Evolutionary conservation across 2,888 invertebrate genomes (phyloP).

Genomic region (Drosophila longiperda): DNA sequence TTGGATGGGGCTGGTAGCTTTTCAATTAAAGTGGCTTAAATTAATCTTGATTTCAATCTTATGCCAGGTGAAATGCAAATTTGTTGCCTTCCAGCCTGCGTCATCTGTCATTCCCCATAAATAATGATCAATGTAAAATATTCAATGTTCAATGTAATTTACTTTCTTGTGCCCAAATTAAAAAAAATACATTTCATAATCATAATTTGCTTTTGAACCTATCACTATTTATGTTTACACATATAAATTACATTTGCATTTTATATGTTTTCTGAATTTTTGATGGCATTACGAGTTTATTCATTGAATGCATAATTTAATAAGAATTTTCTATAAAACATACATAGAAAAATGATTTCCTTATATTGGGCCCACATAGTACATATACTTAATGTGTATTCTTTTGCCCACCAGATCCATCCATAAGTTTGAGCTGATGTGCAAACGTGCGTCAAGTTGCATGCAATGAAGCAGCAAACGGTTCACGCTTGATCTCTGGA

Average conservation of each 20-base stretch:
- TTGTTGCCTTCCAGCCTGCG: conserved; percentile 20
- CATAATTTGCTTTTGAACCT: conserved; percentile 37
- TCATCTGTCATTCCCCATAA: conserved; percentile 51
- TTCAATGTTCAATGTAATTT: conserved; percentile 44
- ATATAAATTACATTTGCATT: conserved; percentile 31
- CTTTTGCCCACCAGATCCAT: conserved; percentile 26
- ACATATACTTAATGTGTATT: conserved; percentile 49
- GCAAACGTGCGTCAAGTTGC: conserved; percentile 73
- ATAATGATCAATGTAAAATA: conserved; percentile 42
- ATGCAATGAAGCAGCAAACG: conserved; percentile 63
- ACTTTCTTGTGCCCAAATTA: not conserved
- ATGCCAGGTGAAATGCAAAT: conserved; percentile 65
- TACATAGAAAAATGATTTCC: conserved; percentile 38
- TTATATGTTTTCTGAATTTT: conserved; percentile 33
- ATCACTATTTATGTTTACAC: conserved; percentile 56
- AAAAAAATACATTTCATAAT: conserved; percentile 37
- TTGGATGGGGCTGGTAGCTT: conserved; percentile 26
- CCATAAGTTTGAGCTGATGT: conserved; percentile 47
- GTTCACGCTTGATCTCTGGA: conserved; percentile 57
- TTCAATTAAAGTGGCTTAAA: conserved; percentile 72
- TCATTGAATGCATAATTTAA: conserved; percentile 57
- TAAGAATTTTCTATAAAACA: conserved; percentile 38
- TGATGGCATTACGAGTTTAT: conserved; percentile 16
- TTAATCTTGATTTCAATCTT: conserved; percentile 74
- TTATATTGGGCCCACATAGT: conserved; percentile 26